Evolutionary conservation across 2,113 vertebrate species (phyloP), one percentile per base, ranked within the genome.

Genomic region (Empidonax alnorum): DNA sequence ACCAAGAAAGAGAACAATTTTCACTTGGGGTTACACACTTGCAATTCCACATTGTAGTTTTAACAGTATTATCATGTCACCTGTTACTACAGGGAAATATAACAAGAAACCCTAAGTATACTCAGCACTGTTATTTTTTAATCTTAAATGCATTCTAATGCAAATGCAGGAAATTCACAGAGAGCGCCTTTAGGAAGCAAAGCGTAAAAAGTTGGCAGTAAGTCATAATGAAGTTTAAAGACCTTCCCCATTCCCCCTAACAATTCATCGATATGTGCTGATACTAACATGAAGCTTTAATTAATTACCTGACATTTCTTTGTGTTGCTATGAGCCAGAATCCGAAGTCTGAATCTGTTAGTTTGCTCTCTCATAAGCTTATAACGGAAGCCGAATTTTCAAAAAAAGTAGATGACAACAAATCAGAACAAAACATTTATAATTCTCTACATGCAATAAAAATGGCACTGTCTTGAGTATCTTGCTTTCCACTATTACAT

Each of bases 131-230:
- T 84, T 95, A 92, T 94, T 96, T 96, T 97, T 97, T 95, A 90
- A 87, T 96, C 89, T 95, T 96, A 97, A 97, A 97, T 41, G 93
- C 91, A 98, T 98, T 98, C 94, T 98, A 90, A 98, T 98, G 98
- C 97, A 98, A 98, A 98, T 98, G 49, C 30, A 33, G 91, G 86
- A 96, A 96, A 97, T 97, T 96, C 97, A 66, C 92, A 96, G 93
- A 89, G 88, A 84, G 85, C 47, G 96, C 84, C 88, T 97, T 96
- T 97, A 97, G 97, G 95, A 97, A 97, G 94, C 73, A 97, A 91
- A 97, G 97, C 84, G 63, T 94, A 97, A 94, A 96, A 98, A 98
- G 96, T 98, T 98, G 96, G 87, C 84, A 87, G 59, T 92, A 97
- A 97, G 94, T 96, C 94, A 95, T 87, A 94, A 92, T 74, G 94